Base-by-base conservation (phyloP, 2,797 vertebrate genomes). In the Leptoclinus maculatus region DNA sequence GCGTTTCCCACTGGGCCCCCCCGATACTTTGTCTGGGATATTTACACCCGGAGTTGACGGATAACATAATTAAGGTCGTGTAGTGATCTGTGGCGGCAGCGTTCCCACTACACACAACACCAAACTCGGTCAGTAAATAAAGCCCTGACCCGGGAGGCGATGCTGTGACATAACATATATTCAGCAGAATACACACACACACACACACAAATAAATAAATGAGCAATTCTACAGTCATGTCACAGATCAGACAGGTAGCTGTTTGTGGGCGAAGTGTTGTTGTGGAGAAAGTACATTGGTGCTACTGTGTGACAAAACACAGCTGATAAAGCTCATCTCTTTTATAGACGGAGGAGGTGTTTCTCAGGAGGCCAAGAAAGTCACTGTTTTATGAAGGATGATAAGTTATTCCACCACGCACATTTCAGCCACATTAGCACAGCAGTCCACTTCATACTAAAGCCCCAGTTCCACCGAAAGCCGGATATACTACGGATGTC, bases 51-150 rank as follows among this genome's bases (percentile, higher is more conserved):
- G 74, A 79, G 82, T 90, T 93, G 91, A 93, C 91, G 90, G 91
- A 93, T 94, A 92, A 93, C 91, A 88, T 93, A 92, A 93, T 93
- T 94, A 94, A 88, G 89, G 91, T 83, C 54, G 84, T 88, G 91
- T 88, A 90, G 88, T 90, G 91, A 91, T 93, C 85, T 91, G 89
- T 89, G 84, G 85, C 62, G 25, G 83, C 83, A 83, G 86, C 78
- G 76, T 91, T 93, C 85, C 90, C 80, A 41, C 80, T 49, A 57
- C 80, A 87, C 87, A 84, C 4, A 23, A n/a, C 79, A 81, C 78
- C 79, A 66, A 73, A 90, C 80, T 57, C 34, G n/a, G 82, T 79
- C 86, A 82, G 89, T 93, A 92, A 93, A 92, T 88, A 92, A 91
- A 87, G 71, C 78, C 70, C 58, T 23, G 82, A 79, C 83, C 78